These are phyloP conservation scores for Pammene fasciana DNA, from an alignment of 2,888 invertebrate genomes.

Conservation along the genomic window DNA sequence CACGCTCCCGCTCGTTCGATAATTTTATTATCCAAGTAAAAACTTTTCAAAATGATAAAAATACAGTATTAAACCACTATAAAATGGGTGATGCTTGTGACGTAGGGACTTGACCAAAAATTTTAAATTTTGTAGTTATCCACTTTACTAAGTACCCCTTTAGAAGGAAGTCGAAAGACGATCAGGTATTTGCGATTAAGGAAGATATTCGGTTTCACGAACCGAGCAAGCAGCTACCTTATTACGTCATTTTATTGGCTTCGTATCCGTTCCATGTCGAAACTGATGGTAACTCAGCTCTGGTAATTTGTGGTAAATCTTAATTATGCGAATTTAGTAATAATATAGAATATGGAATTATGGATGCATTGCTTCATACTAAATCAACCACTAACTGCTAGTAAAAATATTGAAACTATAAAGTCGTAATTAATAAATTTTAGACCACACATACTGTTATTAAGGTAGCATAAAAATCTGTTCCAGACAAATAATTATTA, in stretches of 20 bases:
- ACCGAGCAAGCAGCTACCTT: constrained; percentile 14
- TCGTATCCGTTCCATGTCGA: constrained; percentile 34
- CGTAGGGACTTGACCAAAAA: neutral
- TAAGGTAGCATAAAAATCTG: no score
- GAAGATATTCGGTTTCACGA: constrained; percentile 37
- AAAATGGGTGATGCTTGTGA: no score
- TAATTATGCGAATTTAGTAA: neutral
- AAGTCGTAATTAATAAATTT: neutral
- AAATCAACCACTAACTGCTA: neutral
- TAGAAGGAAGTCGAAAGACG: constrained; percentile 26
- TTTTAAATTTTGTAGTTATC: neutral
- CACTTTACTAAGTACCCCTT: constrained; percentile 8
- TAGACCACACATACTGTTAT: neutral
- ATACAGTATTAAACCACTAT: no score
- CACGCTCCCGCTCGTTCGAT: no score
- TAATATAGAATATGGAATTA: neutral
- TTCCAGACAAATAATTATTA: no score
- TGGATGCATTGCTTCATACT: neutral
- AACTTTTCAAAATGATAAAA: no score
- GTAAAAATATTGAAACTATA: neutral
- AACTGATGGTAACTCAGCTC: constrained; percentile 15
- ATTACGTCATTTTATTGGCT: constrained; percentile 40
- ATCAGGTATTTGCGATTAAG: constrained; percentile 16
- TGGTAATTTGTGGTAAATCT: constrained; percentile 16
- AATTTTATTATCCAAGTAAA: no score